Evolutionary conservation across 2,797 vertebrate genomes (phyloP).

Genomic region (Pachyuromys duprasi): DNA sequence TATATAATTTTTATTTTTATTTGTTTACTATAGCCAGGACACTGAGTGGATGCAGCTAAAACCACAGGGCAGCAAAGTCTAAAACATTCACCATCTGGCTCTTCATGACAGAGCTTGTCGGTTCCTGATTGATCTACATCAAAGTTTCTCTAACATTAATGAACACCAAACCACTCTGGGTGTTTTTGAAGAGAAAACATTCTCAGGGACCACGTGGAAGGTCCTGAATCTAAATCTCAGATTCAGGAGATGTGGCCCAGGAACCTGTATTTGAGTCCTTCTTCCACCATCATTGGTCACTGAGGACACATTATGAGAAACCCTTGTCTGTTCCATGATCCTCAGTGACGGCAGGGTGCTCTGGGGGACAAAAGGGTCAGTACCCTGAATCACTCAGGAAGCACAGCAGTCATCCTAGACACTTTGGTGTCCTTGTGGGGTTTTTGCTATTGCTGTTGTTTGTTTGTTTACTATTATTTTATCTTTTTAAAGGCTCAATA

Average conservation of each 20-base stretch:
- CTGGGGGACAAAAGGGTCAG: neutral
- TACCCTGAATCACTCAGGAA: neutral
- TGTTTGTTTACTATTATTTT: neutral
- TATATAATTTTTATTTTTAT: neutral
- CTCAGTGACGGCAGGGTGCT: neutral
- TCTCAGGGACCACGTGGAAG: neutral
- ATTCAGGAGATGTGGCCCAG: neutral
- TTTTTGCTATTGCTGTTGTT: neutral
- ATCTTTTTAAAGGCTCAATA: slow-evolving; percentile 4
- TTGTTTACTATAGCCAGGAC: neutral
- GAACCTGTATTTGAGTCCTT: neutral
- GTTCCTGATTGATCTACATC: neutral
- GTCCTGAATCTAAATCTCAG: neutral
- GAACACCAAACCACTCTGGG: neutral
- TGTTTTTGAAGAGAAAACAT: neutral
- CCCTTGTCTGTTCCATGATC: neutral
- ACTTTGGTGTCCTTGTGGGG: rapidly evolving
- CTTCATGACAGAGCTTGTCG: neutral
- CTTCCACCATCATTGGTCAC: neutral
- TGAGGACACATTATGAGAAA: neutral
- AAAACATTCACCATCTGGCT: neutral
- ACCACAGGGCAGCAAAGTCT: neutral
- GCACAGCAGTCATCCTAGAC: neutral
- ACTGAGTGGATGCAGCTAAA: neutral
- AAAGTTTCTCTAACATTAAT: neutral